Percentiles rank a stretch among this genome's conserved stretches.
Conservation (phyloP, 2,797 vertebrate genomes). For the Lagocephalus sceleratus region DNA sequence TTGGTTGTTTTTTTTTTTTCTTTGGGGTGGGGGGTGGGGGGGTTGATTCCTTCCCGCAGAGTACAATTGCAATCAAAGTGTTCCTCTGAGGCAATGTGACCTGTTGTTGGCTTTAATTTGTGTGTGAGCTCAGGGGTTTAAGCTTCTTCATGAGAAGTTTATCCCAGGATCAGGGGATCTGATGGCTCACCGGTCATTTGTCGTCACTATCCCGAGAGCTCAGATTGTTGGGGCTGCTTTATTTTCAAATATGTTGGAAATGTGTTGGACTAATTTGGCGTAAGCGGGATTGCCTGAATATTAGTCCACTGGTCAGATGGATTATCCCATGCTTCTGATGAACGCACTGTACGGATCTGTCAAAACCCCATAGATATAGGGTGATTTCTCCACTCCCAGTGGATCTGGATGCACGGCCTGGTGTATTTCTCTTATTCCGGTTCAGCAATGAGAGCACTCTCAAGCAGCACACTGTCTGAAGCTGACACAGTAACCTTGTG, state of each 20-base stretch:
- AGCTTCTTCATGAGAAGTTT: constrained; percentile 62
- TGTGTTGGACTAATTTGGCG: constrained; percentile 76
- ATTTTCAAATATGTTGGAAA: constrained; percentile 67
- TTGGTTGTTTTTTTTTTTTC: background rate
- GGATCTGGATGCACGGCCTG: constrained; percentile 1
- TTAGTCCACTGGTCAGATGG: constrained; percentile 70
- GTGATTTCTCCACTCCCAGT: no score
- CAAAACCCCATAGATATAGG: constrained; percentile 16
- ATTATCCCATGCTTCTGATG: constrained; percentile 58
- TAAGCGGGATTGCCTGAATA: constrained; percentile 73
- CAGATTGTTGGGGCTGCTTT: constrained; percentile 60
- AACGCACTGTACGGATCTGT: constrained; percentile 50
- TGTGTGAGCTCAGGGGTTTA: constrained; percentile 66
- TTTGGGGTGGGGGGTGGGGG: no score
- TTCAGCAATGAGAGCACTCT: constrained; percentile 21
- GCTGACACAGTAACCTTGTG: constrained; percentile 40
- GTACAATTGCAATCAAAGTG: constrained; percentile 39
- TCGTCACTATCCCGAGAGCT: constrained; percentile 53
- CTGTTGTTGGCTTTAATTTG: constrained; percentile 65
- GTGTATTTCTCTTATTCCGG: constrained; percentile 13
- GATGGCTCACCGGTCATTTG: constrained; percentile 67
- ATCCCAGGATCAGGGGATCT: constrained; percentile 70
- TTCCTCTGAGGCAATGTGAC: constrained; percentile 50
- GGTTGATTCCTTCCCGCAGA: constrained; percentile 29
- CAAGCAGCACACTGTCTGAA: constrained; percentile 11